phyloP scores from a whole-genome alignment of 2,113 vertebrate genomes.

The Phalacrocorax aristotelis region DNA sequence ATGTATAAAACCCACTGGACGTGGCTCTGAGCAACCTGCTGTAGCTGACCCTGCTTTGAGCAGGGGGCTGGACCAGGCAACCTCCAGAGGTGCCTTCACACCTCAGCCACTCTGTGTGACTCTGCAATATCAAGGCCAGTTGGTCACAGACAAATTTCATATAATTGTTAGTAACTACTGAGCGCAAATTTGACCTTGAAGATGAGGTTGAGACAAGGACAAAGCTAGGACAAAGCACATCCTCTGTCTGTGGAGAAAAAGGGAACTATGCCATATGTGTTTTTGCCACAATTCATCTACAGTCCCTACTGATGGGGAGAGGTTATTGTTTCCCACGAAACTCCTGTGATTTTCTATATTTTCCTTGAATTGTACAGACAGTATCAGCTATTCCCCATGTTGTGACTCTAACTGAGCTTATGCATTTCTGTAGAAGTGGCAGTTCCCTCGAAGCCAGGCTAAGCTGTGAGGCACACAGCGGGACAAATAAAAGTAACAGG shows the following conservation, averaged over 20 bases:
- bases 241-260: neutral
- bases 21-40: neutral
- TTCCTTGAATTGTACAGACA: neutral
- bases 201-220: neutral
- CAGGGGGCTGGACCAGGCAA: neutral
- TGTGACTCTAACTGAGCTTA: neutral
- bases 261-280: fast-evolving
- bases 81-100: neutral
- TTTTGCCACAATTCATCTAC: neutral
- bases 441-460: neutral
- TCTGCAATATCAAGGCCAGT: neutral
- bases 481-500: neutral
- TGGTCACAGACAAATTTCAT: neutral
- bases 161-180: neutral
- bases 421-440: neutral
- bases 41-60: neutral
- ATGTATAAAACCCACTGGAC: neutral
- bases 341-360: neutral
- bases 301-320: neutral
- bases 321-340: neutral
- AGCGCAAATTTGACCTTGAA: neutral
- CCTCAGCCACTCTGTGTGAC: neutral
- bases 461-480: neutral
- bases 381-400: neutral
- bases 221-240: neutral